Evolutionary conservation across 2,888 invertebrate species (phyloP).

Genomic region (Zygogramma bicolorata): DNA sequence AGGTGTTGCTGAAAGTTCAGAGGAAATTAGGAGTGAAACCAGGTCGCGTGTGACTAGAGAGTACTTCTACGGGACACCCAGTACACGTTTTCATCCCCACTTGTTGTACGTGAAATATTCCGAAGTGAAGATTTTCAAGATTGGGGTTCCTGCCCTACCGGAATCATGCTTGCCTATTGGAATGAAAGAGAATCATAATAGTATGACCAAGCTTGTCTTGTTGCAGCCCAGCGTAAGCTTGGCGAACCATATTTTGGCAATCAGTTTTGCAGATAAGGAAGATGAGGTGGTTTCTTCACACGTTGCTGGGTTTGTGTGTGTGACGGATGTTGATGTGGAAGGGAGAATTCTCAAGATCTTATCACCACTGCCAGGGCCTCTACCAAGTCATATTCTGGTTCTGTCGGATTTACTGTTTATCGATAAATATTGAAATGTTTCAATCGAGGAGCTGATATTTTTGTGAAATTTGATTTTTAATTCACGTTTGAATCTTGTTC

Average conservation of each 20-base stretch:
- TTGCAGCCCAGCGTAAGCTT: conserved; percentile 82
- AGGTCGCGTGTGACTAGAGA: conserved; percentile 87
- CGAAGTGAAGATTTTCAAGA: conserved; percentile 92
- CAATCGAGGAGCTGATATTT: too few species aligned
- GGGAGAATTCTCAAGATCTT: conserved; percentile 89
- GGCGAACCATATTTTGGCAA: conserved; percentile 88
- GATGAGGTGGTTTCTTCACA: conserved; percentile 90
- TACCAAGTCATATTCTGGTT: conserved; percentile 88
- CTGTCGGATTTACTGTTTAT: conserved; percentile 94
- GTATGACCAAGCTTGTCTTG: conserved; percentile 86
- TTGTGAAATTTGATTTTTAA: too few species aligned
- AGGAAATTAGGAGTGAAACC: conserved; percentile 77
- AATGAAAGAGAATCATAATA: conserved; percentile 94
- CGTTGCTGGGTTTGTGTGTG: conserved; percentile 90
- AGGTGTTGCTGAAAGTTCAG: conserved; percentile 91
- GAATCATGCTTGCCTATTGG: conserved; percentile 97
- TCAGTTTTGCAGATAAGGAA: conserved; percentile 85
- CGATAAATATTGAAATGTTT: conserved; percentile 89
- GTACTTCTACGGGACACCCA: conserved; percentile 94
- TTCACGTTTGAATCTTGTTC: too few species aligned
- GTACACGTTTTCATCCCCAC: conserved; percentile 83
- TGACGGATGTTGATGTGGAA: conserved; percentile 93
- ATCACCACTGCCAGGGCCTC: conserved; percentile 93
- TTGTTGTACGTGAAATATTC: conserved; percentile 93
- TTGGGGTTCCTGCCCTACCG: conserved; percentile 92